phyloP scores from a whole-genome alignment of 2,888 invertebrate genomes.

The Argyra leucocephala region DNA sequence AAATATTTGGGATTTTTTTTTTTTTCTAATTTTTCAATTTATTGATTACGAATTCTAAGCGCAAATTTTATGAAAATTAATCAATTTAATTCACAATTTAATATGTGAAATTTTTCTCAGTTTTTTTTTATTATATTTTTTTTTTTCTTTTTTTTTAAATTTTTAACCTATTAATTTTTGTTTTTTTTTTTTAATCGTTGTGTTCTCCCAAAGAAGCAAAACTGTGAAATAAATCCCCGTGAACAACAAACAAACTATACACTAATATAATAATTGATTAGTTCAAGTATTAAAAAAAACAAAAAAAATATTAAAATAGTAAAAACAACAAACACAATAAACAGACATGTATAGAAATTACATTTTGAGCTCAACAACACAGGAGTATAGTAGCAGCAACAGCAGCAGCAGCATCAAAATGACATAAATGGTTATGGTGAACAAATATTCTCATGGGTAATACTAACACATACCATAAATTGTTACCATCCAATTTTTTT shows the following conservation, averaged over 20 bases:
- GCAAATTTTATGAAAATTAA: too few relatives aligned
- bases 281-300: neutral
- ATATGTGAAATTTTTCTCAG: too few relatives aligned
- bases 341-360: neutral
- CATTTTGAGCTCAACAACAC: neutral
- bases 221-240: neutral
- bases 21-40: too few relatives aligned
- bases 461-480: slow-evolving; percentile 4
- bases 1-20: too few relatives aligned
- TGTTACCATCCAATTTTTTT: neutral
- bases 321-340: neutral
- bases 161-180: too few relatives aligned
- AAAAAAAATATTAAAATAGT: neutral
- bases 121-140: too few relatives aligned
- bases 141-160: too few relatives aligned
- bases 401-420: neutral
- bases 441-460: slow-evolving; percentile 6
- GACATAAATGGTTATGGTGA: neutral
- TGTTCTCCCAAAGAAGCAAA: neutral
- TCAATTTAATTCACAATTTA: too few relatives aligned
- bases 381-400: neutral
- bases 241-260: neutral
- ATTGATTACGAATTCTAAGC: too few relatives aligned
- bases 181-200: too few relatives aligned
- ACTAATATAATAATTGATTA: slow-evolving; percentile 6